phyloP scores from a whole-genome alignment of 1,140 invertebrate species.

The Whitmania pigra region DNA sequence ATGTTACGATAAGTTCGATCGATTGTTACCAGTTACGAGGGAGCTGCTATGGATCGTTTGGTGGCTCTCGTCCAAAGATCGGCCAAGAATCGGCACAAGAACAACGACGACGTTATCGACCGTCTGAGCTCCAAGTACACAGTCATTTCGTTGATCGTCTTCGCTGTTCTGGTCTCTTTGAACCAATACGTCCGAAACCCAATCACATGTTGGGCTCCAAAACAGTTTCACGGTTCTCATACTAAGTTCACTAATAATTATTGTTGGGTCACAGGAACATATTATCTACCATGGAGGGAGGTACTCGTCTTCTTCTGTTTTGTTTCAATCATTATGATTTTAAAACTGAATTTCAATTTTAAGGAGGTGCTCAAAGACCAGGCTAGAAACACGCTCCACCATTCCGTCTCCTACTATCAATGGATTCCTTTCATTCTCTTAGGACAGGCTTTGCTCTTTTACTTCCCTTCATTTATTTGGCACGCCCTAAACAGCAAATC shows the following conservation, averaged over 20 bases:
- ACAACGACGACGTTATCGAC: conserved; percentile 41
- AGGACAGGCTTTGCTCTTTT: conserved; percentile 36
- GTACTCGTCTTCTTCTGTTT: background rate
- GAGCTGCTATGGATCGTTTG: conserved; percentile 36
- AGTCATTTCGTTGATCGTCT: conserved; percentile 38
- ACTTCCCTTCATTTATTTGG: conserved; percentile 27
- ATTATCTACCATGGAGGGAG: conserved; percentile 25
- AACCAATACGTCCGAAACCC: conserved; percentile 38
- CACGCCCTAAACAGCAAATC: conserved; percentile 25
- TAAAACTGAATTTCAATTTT: conserved; percentile 9
- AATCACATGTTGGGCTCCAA: conserved; percentile 25
- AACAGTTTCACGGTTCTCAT: conserved; percentile 22
- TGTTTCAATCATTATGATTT: background rate
- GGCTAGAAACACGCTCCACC: background rate
- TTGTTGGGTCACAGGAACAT: conserved; percentile 28
- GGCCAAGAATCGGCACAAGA: conserved; percentile 32
- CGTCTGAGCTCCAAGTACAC: conserved; percentile 40
- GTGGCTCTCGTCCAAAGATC: conserved; percentile 36
- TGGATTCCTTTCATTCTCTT: conserved; percentile 47
- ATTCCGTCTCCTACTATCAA: conserved; percentile 41
- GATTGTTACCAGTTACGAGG: too few relatives aligned
- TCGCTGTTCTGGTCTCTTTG: conserved; percentile 58
- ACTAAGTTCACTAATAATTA: conserved; percentile 24
- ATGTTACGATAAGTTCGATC: too few relatives aligned
- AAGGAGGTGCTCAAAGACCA: background rate